A percentile compares a stretch with the other conserved stretches of the same genome.
Evolutionary conservation across 1,140 invertebrate genomes (phyloP).

Genomic region (Ganaspis sp.): DNA sequence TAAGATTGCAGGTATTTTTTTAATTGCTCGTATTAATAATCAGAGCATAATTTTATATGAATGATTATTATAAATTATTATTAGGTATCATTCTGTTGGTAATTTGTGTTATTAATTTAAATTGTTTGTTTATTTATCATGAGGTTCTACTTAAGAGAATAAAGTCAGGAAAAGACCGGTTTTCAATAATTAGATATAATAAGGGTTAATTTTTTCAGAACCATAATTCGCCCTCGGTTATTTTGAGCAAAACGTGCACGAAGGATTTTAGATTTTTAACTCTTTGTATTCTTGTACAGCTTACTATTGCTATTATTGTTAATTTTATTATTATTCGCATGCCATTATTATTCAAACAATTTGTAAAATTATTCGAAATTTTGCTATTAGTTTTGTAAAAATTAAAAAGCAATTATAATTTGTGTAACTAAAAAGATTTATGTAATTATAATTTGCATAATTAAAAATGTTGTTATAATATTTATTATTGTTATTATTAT

Average conservation of each 20-base stretch:
- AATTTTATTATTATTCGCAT: too few species aligned
- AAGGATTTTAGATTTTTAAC: background rate
- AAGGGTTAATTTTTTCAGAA: conserved; percentile 67
- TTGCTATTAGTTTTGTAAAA: background rate
- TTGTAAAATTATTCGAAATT: too few species aligned
- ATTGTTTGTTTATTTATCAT: background rate
- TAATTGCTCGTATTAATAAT: too few species aligned
- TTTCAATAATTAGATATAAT: conserved; percentile 63
- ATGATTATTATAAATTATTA: too few species aligned
- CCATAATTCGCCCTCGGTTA: conserved; percentile 56
- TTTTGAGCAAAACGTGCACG: conserved; percentile 42
- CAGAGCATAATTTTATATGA: too few species aligned
- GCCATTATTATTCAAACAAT: too few species aligned
- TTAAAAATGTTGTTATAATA: too few species aligned
- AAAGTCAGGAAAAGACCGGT: conserved; percentile 49
- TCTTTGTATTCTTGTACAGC: background rate
- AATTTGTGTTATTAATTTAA: background rate
- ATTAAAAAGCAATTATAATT: background rate
- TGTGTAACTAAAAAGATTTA: too few species aligned
- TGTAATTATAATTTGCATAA: too few species aligned
- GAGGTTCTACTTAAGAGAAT: background rate
- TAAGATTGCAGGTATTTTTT: too few species aligned
- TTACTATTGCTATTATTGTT: background rate
- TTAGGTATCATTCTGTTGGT: too few species aligned
- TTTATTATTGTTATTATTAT: too few species aligned